Evolutionary conservation across 2,113 vertebrate genomes (phyloP), one percentile per base, ranked within the genome.

Genomic region (Brienomyrus brachyistius): DNA sequence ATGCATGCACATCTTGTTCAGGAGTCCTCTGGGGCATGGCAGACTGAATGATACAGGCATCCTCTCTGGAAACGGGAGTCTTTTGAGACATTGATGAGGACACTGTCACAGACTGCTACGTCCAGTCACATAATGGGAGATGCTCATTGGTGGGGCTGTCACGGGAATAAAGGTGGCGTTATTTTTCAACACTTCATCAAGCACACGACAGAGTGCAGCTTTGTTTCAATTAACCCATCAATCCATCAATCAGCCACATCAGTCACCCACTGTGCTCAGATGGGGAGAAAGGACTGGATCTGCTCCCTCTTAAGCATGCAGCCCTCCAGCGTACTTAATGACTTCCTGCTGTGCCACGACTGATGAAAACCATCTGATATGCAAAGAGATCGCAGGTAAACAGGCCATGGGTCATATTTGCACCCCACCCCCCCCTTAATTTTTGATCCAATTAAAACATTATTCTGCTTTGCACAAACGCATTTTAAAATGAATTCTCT

Each of bases 191-290:
- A 93, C 91, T 94, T 94, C 91, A 92, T 94, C 92, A 93, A 80
- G 88, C 90, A 0, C 90, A 89, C 90, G 92, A 94, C 77, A 85
- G 91, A 91, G 90, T 85, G 82, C 91, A 92, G 92, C 92, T 94
- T 94, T 52, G 51, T 91, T 92, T 94, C 93, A 95, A 94, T 95
- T 94, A 94, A 93, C 92, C 93, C 91, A 70, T 94, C 94, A 94
- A 94, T 94, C 91, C 91, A 89, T 90, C 91, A 91, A 43, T 86
- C 91, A 89, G 88, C 91, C 90, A 91, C 90, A 91, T 95, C 93
- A 91, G 91, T 93, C 92, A 93, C 27, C 77, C 45, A 45, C 62
- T 4, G 31, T 6, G 27, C 19, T 52, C 50, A 17, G 21, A 17
- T 23, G 62, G 82, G 21, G 56, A 45, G 19, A 31, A 52, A 17